A percentile compares a stretch with the other conserved stretches of the same genome.
Evolutionary conservation across 2,888 invertebrate genomes (phyloP).

Genomic region (Meiosimyza platycephala): DNA sequence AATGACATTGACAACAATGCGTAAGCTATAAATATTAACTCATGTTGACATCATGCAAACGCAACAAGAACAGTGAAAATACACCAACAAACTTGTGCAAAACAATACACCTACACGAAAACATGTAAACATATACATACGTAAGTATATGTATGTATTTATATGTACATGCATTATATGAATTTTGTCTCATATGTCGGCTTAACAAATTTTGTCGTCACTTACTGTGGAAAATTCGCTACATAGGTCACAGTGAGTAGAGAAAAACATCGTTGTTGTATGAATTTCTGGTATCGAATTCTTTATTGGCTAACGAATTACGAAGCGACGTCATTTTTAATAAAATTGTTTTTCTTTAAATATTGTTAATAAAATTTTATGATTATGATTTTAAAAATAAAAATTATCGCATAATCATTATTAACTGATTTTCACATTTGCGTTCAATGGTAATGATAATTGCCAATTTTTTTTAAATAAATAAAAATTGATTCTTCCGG

Average conservation of each 20-base stretch:
- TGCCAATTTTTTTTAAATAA: too few relatives aligned
- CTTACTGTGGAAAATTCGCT: too few relatives aligned
- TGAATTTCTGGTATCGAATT: neutral
- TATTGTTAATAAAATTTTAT: too few relatives aligned
- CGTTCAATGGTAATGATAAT: too few relatives aligned
- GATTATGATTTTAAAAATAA: too few relatives aligned
- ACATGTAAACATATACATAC: neutral
- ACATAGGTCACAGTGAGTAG: too few relatives aligned
- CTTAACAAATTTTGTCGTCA: neutral
- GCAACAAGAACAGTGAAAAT: neutral
- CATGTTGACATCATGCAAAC: neutral
- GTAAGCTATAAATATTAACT: constrained; percentile 8
- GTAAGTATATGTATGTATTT: neutral
- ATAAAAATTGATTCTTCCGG: too few relatives aligned
- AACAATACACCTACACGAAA: neutral
- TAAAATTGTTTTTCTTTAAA: too few relatives aligned
- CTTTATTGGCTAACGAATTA: neutral
- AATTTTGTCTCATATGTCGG: neutral
- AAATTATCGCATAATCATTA: too few relatives aligned
- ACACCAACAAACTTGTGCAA: neutral
- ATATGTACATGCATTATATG: neutral
- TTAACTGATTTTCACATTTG: too few relatives aligned
- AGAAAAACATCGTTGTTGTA: too few relatives aligned
- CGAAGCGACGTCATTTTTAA: too few relatives aligned
- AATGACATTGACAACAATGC: constrained; percentile 9